A percentile compares a stretch with the other conserved stretches of the same genome.
Evolutionary conservation across 2,888 invertebrate species (phyloP).

Genomic region (Mimumesa dahlbomi): DNA sequence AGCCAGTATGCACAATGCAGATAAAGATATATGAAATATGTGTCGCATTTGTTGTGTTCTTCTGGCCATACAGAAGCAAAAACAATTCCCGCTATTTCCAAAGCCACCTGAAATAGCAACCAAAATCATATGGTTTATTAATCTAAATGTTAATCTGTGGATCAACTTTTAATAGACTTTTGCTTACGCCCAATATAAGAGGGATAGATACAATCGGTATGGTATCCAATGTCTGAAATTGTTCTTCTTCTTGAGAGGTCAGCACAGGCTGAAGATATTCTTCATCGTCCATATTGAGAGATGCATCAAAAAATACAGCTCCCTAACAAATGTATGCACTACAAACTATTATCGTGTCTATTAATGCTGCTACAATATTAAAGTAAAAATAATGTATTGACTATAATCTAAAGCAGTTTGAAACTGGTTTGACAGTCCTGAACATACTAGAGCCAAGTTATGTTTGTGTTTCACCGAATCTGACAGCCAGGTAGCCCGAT

Average conservation of each 20-base stretch:
- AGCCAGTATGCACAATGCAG: constrained; percentile 77
- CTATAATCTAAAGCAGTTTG: too few relatives aligned
- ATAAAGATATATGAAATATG: constrained; percentile 77
- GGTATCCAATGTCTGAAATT: constrained; percentile 74
- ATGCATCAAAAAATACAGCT: constrained; percentile 73
- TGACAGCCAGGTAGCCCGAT: not conserved
- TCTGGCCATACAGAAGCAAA: constrained; percentile 76
- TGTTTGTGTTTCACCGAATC: constrained; percentile 26
- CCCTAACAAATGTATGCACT: constrained; percentile 56
- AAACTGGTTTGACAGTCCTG: too few relatives aligned
- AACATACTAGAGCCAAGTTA: constrained; percentile 27
- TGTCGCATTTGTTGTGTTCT: constrained; percentile 75
- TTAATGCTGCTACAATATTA: not conserved
- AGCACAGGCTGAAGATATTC: constrained; percentile 75
- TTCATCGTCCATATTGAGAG: constrained; percentile 76
- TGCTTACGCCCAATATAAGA: constrained; percentile 72
- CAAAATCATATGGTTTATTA: not conserved
- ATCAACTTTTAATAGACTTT: not conserved
- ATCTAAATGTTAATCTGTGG: not conserved
- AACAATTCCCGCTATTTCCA: constrained; percentile 75
- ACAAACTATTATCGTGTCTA: not conserved
- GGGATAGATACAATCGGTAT: constrained; percentile 69
- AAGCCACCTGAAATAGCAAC: constrained; percentile 66
- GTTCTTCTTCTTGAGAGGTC: constrained; percentile 69
- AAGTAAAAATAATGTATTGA: not conserved